Base-by-base conservation (phyloP, 2,888 invertebrate genomes). In the Rhyacophila evoluta region DNA sequence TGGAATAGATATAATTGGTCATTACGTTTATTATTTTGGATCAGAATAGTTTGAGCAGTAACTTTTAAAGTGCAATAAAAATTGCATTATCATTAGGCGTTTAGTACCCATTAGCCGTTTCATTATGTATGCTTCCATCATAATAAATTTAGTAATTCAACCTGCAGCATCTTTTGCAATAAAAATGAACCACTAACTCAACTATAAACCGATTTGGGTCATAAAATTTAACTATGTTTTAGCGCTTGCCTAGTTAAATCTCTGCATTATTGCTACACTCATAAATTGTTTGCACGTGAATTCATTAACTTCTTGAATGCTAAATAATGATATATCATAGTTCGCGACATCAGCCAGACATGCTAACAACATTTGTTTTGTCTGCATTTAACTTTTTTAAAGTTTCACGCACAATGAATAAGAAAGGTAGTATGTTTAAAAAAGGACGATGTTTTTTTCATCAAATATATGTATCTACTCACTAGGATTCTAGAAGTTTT, bases 151-250 rank as follows among this genome's bases (percentile, higher is more conserved):
- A 12, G 28, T 69, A 12, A 69, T 69, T 69, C 69, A 28, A 29
- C 69, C 69, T 29, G 69, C 28, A 19, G 69, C 15, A 29, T 12
- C n/a, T 69, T n/a, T 55, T 25, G 69, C 29, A 33, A 29, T 29
- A 28, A 69, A 69, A 15, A 15, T 6, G 55, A 55, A 15, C 69
- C 69, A 33, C 25, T 55, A 55, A 33, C 25, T 55, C 15, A 69
- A 29, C 69, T 33, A 69, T 29, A 69, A 69, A 69, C 27, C n/a
- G 69, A 69, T 69, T 33, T 29, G 69, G 69, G 69, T 29, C 69
- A 69, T 69, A 69, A 69, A 69, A 69, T 29, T n/a, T 69, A 69
- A 69, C 69, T 69, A n/a, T 69, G 12, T 33, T 29, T 68, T 69
- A 55, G 55, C 55, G 55, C 25, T 25, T 8, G 55, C 19, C 55